Conservation (phyloP, 2,888 invertebrate genomes). For the Augochlorella aurata region DNA sequence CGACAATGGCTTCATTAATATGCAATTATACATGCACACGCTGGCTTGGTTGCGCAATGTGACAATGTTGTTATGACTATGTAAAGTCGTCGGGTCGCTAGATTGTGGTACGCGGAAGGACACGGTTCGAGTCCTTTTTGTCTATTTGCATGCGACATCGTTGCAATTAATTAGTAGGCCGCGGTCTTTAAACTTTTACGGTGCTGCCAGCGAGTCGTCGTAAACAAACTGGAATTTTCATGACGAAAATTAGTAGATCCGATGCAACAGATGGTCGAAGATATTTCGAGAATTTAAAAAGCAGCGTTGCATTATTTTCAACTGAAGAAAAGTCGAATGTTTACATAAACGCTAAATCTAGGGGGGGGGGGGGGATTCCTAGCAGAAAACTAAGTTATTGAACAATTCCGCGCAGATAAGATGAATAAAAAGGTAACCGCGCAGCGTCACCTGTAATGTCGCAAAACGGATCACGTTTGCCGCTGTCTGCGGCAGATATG, state of each 20-base stretch:
- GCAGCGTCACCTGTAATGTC: neutral
- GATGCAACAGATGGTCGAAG: too few relatives aligned
- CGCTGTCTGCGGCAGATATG: neutral
- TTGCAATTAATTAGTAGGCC: neutral
- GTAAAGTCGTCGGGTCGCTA: neutral
- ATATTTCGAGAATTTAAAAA: too few relatives aligned
- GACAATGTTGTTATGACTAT: neutral
- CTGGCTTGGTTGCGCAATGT: neutral
- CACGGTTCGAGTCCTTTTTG: neutral
- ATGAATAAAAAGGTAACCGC: neutral
- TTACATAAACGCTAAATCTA: too few relatives aligned
- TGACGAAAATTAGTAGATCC: too few relatives aligned
- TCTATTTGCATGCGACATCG: neutral
- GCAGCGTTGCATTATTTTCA: too few relatives aligned
- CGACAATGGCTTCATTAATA: neutral
- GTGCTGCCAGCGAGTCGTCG: neutral
- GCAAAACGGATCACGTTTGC: neutral
- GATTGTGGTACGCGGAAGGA: neutral
- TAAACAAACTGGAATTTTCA: too few relatives aligned
- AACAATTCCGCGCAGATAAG: too few relatives aligned
- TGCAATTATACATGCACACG: neutral
- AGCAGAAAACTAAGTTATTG: too few relatives aligned
- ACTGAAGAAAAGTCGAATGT: too few relatives aligned
- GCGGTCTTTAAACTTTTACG: neutral
- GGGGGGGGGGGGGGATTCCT: too few relatives aligned